Evolutionary conservation across 1,140 invertebrate species (phyloP), one percentile per base, ranked within the genome.

Genomic region (Bombus confusus): DNA sequence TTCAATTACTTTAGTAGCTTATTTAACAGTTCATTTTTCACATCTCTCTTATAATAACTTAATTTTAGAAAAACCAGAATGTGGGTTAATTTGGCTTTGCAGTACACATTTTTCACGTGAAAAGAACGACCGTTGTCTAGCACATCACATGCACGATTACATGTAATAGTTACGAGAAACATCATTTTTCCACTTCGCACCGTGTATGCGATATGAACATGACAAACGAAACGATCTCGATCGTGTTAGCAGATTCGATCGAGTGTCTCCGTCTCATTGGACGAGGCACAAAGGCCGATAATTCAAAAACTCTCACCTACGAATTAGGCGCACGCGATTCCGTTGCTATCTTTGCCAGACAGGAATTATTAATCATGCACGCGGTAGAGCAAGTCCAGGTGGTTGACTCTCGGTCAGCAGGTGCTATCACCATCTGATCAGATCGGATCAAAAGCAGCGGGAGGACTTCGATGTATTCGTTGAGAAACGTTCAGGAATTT

Each of bases 301-400:
- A 83, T 22, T 83, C 74, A 78, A 80, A 85, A 79, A 80, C 41
- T 62, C 52, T 62, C 28, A 57, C 66, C 83, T 85, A 73, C 64
- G 76, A 85, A 85, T 85, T 85, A 85, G 83, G 83, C 57, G 76
- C 83, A 85, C 68, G 76, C 83, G 81, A 83, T 69, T 83, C 73
- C 64, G 73, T 78, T 78, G 25, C 74, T 78, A 83, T 83, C 81
- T 57, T 83, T 47, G 74, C 31, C 68, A 13, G 83, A 72, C 76
- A 64, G 41, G 68, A 90, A 89, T 89, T 87, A 87, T 87, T 89
- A 90, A 90, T 90, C 78, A 78, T 31, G 39, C 66, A 79, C 34
- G 74, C 71, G 85, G 81, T 72, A 47, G 68, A 74, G n/a, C 31
- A 43, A 88, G 72, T 88, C 89, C 90, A 88, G 89, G 85, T 91